phyloP scores from a whole-genome alignment of 2,888 invertebrate species.

The Euclidia mi region DNA sequence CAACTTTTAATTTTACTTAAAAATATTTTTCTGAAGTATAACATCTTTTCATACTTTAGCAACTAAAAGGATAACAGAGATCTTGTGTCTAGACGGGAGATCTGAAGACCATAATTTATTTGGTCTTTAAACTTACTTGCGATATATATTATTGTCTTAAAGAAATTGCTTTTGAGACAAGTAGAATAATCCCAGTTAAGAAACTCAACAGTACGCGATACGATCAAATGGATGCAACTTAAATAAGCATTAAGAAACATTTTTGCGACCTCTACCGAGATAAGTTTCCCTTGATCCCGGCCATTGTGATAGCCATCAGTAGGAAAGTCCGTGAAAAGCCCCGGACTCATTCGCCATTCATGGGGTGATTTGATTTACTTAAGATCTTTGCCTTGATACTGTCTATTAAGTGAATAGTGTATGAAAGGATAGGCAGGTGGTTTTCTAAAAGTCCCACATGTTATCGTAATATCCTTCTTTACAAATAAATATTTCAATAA shows the following conservation, averaged over 20 bases:
- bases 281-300: conserved; percentile 86
- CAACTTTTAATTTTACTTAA: too few species aligned
- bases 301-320: conserved; percentile 88
- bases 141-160: conserved; percentile 1
- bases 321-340: conserved; percentile 85
- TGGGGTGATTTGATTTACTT: conserved; percentile 90
- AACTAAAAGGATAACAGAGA: conserved; percentile 31
- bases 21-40: too few species aligned
- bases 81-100: conserved; percentile 44
- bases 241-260: conserved; percentile 88
- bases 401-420: conserved; percentile 85
- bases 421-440: conserved; percentile 58
- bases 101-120: background rate
- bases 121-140: background rate
- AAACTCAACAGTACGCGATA: conserved; percentile 61
- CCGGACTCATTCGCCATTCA: conserved; percentile 87
- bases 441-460: conserved; percentile 77
- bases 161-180: conserved; percentile 4
- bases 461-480: conserved; percentile 37
- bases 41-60: too few species aligned
- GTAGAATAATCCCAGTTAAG: conserved; percentile 25
- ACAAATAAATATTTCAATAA: conserved; percentile 7
- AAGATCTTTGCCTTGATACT: conserved; percentile 86
- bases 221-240: conserved; percentile 83
- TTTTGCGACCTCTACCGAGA: conserved; percentile 81